These are phyloP conservation scores for Melopsittacus undulatus DNA, from an alignment of 2,797 vertebrate genomes.

Conservation along the genomic window DNA sequence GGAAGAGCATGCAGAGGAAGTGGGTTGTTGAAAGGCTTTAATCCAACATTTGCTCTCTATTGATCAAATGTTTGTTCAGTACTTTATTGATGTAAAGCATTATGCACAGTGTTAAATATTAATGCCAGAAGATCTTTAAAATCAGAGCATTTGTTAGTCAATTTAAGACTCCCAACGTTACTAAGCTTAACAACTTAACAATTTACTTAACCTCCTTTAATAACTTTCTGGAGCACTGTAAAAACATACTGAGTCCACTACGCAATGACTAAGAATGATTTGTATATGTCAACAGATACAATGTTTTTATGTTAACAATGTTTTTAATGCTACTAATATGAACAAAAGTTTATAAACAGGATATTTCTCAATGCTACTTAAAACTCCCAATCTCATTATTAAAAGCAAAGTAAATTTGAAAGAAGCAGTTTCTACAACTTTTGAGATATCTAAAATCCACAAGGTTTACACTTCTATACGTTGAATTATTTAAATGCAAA, in stretches of 20 bases:
- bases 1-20: background rate
- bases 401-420: background rate
- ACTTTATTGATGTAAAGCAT: background rate
- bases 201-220: background rate
- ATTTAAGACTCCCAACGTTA: background rate
- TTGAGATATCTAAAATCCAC: background rate
- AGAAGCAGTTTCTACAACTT: background rate
- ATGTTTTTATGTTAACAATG: background rate
- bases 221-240: background rate
- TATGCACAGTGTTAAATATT: conserved; percentile 26
- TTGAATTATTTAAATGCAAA: background rate
- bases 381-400: background rate
- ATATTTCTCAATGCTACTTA: background rate
- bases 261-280: background rate
- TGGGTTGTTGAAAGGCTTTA: background rate
- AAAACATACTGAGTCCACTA: background rate
- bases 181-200: background rate
- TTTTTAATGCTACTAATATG: background rate
- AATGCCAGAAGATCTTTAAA: background rate
- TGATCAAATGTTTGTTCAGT: conserved; percentile 2
- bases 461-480: background rate
- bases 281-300: background rate
- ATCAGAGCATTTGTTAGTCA: background rate
- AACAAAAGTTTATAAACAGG: background rate
- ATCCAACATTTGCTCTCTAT: background rate